Evolutionary conservation across 2,113 vertebrate genomes (phyloP).

Genomic region (Isichthys henryi): DNA sequence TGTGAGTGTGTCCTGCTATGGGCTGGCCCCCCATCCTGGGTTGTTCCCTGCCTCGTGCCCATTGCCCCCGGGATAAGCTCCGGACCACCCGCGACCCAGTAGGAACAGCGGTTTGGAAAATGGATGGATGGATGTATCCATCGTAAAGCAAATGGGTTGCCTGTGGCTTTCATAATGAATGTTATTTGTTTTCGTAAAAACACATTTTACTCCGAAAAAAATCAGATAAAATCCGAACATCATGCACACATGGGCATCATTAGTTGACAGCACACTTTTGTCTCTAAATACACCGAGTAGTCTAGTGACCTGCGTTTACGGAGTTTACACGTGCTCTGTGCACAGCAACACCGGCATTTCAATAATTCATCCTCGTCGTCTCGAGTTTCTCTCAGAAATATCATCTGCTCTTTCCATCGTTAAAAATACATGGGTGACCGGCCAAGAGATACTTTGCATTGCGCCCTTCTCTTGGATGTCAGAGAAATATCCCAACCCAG

Average conservation of each 20-base stretch:
- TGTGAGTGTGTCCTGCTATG: too few species aligned
- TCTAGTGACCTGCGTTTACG: not conserved
- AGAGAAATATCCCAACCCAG: not conserved
- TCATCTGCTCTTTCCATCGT: slow-evolving; percentile 39
- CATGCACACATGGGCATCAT: not conserved
- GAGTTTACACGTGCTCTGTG: not conserved
- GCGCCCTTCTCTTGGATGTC: not conserved
- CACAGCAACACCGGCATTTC: slow-evolving; percentile 14
- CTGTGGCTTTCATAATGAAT: not conserved
- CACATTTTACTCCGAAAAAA: not conserved
- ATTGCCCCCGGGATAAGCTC: too few species aligned
- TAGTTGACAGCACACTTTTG: not conserved
- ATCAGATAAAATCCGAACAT: not conserved
- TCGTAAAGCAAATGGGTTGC: not conserved
- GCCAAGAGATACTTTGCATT: slow-evolving; percentile 21
- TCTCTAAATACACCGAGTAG: not conserved
- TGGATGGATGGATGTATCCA: too few species aligned
- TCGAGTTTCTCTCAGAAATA: slow-evolving; percentile 31
- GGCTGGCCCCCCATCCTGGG: too few species aligned
- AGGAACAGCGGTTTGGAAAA: too few species aligned
- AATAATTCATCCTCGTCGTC: slow-evolving; percentile 35
- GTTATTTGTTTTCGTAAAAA: not conserved
- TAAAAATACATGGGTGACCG: slow-evolving; percentile 39
- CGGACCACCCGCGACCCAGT: too few species aligned
- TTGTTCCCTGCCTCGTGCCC: too few species aligned